Percentiles rank a stretch among this genome's conserved stretches.
phyloP scores from a whole-genome alignment of 2,888 invertebrate genomes.

The Cheiracanthium punctorium region DNA sequence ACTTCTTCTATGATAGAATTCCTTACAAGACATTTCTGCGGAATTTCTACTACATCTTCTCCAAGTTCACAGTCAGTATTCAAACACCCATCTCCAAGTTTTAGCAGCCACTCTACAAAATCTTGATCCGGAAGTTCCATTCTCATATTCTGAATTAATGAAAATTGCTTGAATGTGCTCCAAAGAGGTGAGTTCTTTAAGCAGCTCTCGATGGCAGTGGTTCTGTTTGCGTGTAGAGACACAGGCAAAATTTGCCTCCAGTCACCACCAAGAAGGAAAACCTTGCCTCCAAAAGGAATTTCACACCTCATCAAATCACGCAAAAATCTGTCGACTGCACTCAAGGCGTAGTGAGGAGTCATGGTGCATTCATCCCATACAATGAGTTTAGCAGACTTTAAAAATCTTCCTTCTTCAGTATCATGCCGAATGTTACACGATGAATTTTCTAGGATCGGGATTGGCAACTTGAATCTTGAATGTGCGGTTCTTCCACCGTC shows the following conservation, averaged over 20 bases:
- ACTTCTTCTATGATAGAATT: no score
- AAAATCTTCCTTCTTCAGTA: no score
- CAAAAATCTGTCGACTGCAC: no score
- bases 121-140: background rate
- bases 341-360: no score
- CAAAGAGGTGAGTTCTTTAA: background rate
- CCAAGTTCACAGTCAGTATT: background rate
- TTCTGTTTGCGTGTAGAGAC: background rate
- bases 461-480: no score
- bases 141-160: background rate
- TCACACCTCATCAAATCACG: background rate
- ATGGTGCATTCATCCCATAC: no score
- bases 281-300: constrained; percentile 53
- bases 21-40: background rate
- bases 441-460: no score
- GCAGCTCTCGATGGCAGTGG: background rate
- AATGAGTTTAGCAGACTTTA: no score
- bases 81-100: background rate
- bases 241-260: constrained; percentile 63
- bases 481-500: no score
- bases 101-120: background rate
- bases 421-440: no score
- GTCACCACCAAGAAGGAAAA: constrained; percentile 55
- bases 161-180: background rate
- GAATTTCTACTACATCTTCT: background rate